Evolutionary conservation across 2,797 vertebrate species (phyloP).

Genomic region (Champsocephalus esox): DNA sequence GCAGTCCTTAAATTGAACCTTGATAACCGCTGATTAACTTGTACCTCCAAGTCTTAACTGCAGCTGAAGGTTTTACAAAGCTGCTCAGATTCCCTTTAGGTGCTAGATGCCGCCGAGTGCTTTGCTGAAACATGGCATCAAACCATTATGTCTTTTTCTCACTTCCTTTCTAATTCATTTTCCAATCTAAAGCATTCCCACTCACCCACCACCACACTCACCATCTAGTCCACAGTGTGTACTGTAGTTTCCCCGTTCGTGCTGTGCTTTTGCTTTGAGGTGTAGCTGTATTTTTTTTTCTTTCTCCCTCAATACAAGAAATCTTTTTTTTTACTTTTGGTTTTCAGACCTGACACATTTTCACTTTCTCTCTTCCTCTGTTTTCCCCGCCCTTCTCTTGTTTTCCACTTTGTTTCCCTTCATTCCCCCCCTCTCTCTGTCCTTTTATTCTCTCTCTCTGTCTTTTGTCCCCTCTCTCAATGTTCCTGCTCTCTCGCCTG

Average conservation of each 20-base stretch:
- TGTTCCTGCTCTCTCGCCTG: conserved; percentile 79
- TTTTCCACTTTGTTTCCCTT: conserved; percentile 73
- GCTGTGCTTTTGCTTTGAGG: conserved; percentile 85
- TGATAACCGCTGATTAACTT: conserved; percentile 62
- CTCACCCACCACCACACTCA: conserved; percentile 60
- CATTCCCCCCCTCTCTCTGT: conserved; percentile 45
- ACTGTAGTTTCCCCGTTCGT: conserved; percentile 76
- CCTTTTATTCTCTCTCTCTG: conserved; percentile 72
- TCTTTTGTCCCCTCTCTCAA: conserved; percentile 54
- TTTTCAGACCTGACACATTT: conserved; percentile 87
- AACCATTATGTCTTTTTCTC: conserved; percentile 58
- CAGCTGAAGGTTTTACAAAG: conserved; percentile 47
- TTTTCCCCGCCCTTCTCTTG: conserved; percentile 80
- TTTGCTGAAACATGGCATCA: conserved; percentile 57
- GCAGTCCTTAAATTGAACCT: conserved; percentile 45
- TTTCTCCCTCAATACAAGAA: conserved; percentile 63
- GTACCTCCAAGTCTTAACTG: conserved; percentile 38
- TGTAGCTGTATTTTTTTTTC: conserved; percentile 54
- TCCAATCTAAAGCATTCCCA: conserved; percentile 66
- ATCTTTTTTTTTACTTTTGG: conserved; percentile 66
- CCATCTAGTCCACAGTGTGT: conserved; percentile 66
- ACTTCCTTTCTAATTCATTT: conserved; percentile 66
- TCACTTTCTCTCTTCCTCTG: conserved; percentile 87
- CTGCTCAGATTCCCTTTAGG: conserved; percentile 51
- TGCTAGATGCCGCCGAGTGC: conserved; percentile 38